phyloP scores from a whole-genome alignment of 2,113 vertebrate genomes.

The Mustelus asterias region DNA sequence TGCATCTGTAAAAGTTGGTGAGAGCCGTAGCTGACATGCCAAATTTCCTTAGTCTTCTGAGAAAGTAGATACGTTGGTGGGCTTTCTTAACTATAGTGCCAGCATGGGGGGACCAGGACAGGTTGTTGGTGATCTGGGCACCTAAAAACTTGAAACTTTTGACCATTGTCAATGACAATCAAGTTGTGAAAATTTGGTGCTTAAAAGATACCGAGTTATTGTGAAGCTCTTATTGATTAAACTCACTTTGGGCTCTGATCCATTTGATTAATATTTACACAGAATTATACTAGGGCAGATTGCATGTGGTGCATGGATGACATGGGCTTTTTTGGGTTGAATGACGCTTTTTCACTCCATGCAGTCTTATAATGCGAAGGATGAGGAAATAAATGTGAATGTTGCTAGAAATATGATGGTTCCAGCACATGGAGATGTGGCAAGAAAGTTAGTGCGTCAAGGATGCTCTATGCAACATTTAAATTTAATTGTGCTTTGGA shows the following conservation, averaged over 20 bases:
- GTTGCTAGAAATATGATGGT: not conserved
- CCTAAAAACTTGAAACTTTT: too few species aligned
- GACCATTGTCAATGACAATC: constrained; percentile 46
- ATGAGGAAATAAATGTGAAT: not conserved
- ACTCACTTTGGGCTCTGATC: not conserved
- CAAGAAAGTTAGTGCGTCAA: not conserved
- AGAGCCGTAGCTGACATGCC: too few species aligned
- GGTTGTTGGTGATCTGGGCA: too few species aligned
- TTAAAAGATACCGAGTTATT: constrained; percentile 39
- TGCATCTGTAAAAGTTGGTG: too few species aligned
- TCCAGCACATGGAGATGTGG: too few species aligned
- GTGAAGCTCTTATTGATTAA: not conserved
- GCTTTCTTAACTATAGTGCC: too few species aligned
- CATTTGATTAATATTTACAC: not conserved
- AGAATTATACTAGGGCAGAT: not conserved
- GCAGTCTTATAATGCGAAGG: not conserved
- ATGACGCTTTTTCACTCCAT: not conserved
- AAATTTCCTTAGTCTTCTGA: too few species aligned
- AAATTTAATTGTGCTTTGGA: not conserved
- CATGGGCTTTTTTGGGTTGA: not conserved
- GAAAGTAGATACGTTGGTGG: too few species aligned
- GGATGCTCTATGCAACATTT: too few species aligned
- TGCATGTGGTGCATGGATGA: not conserved
- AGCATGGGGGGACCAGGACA: too few species aligned
- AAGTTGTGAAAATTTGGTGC: constrained; percentile 44